These are phyloP conservation scores for Enteromius treurensis DNA, from an alignment of 2,797 vertebrate species.

Conservation along the genomic window DNA sequence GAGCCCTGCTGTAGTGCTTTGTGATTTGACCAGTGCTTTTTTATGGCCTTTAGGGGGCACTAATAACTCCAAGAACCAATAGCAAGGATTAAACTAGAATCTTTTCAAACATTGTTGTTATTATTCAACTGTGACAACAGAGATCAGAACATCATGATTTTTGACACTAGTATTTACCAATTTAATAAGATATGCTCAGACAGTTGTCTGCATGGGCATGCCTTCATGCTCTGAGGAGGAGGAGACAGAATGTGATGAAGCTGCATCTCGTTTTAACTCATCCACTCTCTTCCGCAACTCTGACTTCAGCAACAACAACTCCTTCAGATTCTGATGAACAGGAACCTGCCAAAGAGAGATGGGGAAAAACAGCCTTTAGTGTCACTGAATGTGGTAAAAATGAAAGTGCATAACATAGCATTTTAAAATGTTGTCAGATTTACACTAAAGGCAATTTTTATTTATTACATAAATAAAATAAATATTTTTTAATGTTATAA, in stretches of 20 bases:
- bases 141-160: neutral
- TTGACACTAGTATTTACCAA: neutral
- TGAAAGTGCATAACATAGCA: neutral
- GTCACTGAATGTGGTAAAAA: too few species aligned
- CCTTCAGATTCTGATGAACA: constrained; percentile 92
- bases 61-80: neutral
- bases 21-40: neutral
- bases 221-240: constrained; percentile 83
- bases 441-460: neutral
- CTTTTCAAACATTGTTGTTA: neutral
- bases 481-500: neutral
- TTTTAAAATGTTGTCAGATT: neutral
- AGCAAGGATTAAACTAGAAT: neutral
- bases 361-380: neutral
- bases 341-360: constrained; percentile 79
- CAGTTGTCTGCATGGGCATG: constrained; percentile 84
- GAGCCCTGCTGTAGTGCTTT: neutral
- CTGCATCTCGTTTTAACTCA: constrained; percentile 86
- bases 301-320: constrained; percentile 83
- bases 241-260: constrained; percentile 79
- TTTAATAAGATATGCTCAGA: constrained; percentile 73
- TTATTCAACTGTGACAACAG: neutral
- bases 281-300: constrained; percentile 93
- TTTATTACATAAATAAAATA: neutral
- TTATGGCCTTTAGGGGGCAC: constrained; percentile 5